phyloP scores from a whole-genome alignment of 2,888 invertebrate genomes.

The Trachelus iudaicus region DNA sequence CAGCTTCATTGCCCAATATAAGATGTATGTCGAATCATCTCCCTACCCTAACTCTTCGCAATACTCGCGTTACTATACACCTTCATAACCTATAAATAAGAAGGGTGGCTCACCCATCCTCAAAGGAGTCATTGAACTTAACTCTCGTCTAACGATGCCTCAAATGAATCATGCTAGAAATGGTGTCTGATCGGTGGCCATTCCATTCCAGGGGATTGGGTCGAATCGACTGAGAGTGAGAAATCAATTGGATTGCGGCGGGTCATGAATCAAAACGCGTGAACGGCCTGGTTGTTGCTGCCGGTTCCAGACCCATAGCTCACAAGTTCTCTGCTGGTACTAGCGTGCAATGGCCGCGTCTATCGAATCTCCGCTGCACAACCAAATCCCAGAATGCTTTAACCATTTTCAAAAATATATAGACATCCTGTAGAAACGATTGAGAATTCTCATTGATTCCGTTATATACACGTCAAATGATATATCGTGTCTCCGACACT shows the following conservation, averaged over 20 bases:
- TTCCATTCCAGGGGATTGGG: conserved; percentile 10
- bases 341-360: neutral
- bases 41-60: neutral
- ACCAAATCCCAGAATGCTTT: neutral
- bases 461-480: too few species aligned
- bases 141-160: neutral
- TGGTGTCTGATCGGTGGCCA: neutral
- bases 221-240: conserved; percentile 21
- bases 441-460: neutral
- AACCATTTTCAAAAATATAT: neutral
- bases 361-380: neutral
- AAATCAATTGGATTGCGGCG: conserved; percentile 40
- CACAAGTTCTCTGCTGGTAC: conserved; percentile 19
- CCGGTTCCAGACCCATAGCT: conserved; percentile 34
- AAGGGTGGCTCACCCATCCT: neutral
- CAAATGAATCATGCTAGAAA: neutral
- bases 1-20: neutral
- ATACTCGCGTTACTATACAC: neutral
- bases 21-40: neutral
- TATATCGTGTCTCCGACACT: neutral
- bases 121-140: neutral
- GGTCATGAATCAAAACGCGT: conserved; percentile 46
- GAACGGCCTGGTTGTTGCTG: conserved; percentile 29
- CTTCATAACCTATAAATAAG: neutral
- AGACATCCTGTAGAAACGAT: neutral